Base-by-base conservation (phyloP, 2,888 invertebrate species). In the Macrophya alboannulata region DNA sequence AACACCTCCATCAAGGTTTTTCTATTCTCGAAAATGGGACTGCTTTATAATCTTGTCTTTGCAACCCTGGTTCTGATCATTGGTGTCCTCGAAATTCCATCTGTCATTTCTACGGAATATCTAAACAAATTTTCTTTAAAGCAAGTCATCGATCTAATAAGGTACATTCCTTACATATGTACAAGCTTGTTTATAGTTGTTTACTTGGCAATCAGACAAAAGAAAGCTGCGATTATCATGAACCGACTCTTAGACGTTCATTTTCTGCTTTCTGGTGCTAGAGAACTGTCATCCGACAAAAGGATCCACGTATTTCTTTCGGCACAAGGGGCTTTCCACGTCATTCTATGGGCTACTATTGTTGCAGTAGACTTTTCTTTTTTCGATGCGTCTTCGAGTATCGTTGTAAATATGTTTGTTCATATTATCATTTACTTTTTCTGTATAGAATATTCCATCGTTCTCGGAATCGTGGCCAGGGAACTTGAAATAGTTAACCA, bases 401-500 rank as follows among this genome's bases (percentile, higher is more conserved):
- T 2, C 3, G 37, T n/a, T 2, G 17, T 0, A 17, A n/a, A n/a
- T n/a, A 17, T 0, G 0, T 1, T 21, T 62, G 21, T 62, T 51
- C 6, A 17, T 5, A 1, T 65, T 15, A 31, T 12, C 65, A 0
- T 65, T 40, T 40, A 37, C 71, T 71, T 21, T 2, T 40, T 71
- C 17, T 37, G 15, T 1, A 15, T 40, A 4, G 40, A 71, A 71
- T 71, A 71, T n/a, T 71, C 71, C n/a, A 71, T 71, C 40, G 17
- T 71, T 37, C 71, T 71, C 15, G 71, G 71, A 71, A 0, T 71
- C 17, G 6, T 71, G 2, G 12, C 5, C 17, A 4, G 40, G 40
- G 71, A 71, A 40, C 2, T 71, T 71, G 71, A 71, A 71, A 71
- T n/a, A 17, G 1, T 71, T 17, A 71, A 71, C n/a, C 2, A 71